Percentiles rank a stretch among this genome's conserved stretches.
phyloP scores from a whole-genome alignment of 2,888 invertebrate genomes.

The Cenopis cana region DNA sequence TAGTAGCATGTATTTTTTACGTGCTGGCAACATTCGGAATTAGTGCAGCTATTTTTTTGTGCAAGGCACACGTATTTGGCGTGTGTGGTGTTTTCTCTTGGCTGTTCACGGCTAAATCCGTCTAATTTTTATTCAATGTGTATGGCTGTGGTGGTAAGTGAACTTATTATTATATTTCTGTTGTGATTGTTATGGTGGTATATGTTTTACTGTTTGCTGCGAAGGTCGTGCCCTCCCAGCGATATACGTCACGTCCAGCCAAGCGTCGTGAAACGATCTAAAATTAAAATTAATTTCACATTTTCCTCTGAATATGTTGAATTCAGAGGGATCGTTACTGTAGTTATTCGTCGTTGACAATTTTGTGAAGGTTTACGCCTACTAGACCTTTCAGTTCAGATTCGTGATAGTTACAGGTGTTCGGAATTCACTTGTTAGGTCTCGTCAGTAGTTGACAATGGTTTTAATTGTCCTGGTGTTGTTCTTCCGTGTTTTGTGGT shows the following conservation, averaged over 20 bases:
- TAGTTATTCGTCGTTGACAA: constrained; percentile 11
- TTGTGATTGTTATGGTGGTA: constrained; percentile 39
- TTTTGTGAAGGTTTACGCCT: constrained; percentile 13
- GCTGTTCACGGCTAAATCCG: constrained; percentile 86
- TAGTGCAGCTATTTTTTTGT: constrained; percentile 75
- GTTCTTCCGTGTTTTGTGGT: constrained; percentile 12
- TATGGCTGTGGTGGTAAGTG: constrained; percentile 94
- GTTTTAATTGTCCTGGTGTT: neutral
- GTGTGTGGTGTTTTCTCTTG: constrained; percentile 80
- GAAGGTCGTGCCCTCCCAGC: constrained; percentile 72
- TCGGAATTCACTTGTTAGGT: constrained; percentile 24
- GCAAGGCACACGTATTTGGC: constrained; percentile 80
- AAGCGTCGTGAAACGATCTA: constrained; percentile 67
- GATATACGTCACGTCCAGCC: constrained; percentile 64
- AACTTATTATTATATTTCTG: constrained; percentile 47
- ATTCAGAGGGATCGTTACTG: constrained; percentile 39
- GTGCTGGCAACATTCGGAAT: constrained; percentile 57
- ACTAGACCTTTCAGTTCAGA: neutral
- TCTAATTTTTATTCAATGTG: constrained; percentile 89
- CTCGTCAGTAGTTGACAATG: neutral
- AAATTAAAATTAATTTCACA: constrained; percentile 56
- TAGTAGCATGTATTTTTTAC: neutral
- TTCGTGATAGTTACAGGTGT: constrained; percentile 29
- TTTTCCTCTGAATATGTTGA: constrained; percentile 52
- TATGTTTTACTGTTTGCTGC: constrained; percentile 42